Percentiles rank a stretch among this genome's conserved stretches.
Conservation (phyloP, 2,888 invertebrate species). For the Drosophila anceps region DNA sequence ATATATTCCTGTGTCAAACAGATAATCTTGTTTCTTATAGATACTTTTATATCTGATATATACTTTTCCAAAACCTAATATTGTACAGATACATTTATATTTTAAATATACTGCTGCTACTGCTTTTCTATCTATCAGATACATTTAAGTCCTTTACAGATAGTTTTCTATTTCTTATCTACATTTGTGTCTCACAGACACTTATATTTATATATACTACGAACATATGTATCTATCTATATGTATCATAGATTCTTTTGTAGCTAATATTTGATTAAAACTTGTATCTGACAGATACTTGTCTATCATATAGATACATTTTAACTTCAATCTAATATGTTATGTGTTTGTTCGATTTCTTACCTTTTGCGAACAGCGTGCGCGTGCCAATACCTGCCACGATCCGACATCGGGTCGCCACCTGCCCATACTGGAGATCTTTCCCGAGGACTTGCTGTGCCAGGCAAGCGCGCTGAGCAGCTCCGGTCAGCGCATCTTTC, state of each 20-base stretch:
- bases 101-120: no score
- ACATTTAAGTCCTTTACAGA: not conserved
- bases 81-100: not conserved
- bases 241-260: not conserved
- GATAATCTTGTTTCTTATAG: not conserved
- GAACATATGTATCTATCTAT: not conserved
- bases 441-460: slow-evolving; percentile 92
- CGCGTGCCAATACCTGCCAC: slow-evolving; percentile 90
- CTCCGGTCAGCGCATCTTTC: slow-evolving; percentile 86
- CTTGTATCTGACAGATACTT: not conserved
- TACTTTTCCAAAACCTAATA: no score
- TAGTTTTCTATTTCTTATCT: not conserved
- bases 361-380: slow-evolving; percentile 80
- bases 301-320: not conserved
- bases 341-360: not conserved
- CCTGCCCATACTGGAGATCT: slow-evolving; percentile 90
- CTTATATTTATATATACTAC: not conserved
- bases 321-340: no score
- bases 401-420: slow-evolving; percentile 88
- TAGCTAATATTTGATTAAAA: not conserved
- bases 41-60: not conserved
- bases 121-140: not conserved
- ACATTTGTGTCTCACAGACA: not conserved
- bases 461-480: slow-evolving; percentile 94
- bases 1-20: not conserved